Evolutionary conservation across 2,888 invertebrate species (phyloP).

Genomic region (Drosophila testacea): DNA sequence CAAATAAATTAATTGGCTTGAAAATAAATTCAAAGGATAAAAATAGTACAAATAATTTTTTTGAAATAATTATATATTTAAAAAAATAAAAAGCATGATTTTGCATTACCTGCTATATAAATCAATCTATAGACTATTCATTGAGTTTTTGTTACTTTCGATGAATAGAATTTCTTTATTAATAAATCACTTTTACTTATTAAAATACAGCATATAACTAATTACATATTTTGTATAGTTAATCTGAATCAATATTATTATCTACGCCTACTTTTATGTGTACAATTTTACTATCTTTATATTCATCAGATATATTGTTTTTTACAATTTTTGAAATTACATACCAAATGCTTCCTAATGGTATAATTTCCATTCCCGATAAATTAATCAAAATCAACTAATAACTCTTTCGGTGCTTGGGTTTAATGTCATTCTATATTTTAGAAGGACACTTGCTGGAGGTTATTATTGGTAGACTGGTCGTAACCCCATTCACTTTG

Average conservation of each 20-base stretch:
- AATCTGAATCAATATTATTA: neutral
- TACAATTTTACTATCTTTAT: no score
- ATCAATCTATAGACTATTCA: no score
- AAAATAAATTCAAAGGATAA: constrained; percentile 3
- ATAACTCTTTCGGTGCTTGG: constrained; percentile 35
- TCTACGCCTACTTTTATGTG: neutral
- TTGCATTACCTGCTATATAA: no score
- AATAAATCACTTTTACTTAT: no score
- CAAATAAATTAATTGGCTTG: neutral
- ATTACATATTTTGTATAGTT: no score
- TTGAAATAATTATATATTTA: neutral
- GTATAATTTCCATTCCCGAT: constrained; percentile 24
- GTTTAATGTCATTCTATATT: constrained; percentile 35
- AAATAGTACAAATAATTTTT: neutral
- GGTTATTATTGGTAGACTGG: constrained; percentile 29
- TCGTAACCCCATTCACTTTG: constrained; percentile 23
- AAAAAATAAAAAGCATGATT: neutral
- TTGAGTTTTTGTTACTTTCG: no score
- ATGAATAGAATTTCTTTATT: no score
- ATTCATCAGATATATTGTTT: no score
- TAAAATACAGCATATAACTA: no score
- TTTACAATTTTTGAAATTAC: neutral
- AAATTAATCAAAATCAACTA: constrained; percentile 59
- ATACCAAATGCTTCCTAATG: neutral
- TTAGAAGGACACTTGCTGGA: constrained; percentile 28